Evolutionary conservation across 2,797 vertebrate species (phyloP).

Genomic region (Xenentodon cancila): DNA sequence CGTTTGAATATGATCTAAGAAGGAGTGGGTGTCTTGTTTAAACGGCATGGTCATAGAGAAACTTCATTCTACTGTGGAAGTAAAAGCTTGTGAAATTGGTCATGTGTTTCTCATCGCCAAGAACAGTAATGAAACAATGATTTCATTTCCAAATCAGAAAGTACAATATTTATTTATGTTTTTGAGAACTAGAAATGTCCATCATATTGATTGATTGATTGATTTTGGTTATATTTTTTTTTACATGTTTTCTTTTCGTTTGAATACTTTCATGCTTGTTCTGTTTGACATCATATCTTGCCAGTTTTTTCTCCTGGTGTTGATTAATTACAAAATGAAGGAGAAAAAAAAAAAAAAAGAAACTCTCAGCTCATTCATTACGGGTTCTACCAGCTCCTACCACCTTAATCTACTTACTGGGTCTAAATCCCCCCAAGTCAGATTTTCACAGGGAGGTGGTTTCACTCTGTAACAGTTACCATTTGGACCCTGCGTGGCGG

Average conservation of each 20-base stretch:
- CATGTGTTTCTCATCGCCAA: too few relatives aligned
- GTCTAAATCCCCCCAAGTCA: conserved; percentile 82
- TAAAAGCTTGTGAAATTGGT: too few relatives aligned
- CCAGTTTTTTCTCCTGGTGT: conserved; percentile 53
- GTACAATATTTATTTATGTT: too few relatives aligned
- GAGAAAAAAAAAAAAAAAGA: conserved; percentile 28
- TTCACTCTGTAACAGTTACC: conserved; percentile 88
- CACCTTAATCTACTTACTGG: conserved; percentile 87
- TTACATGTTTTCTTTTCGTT: conserved; percentile 1
- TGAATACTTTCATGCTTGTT: conserved; percentile 6
- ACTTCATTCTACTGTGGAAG: too few relatives aligned
- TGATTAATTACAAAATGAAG: conserved; percentile 72
- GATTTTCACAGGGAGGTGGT: conserved; percentile 83
- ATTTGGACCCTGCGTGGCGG: conserved; percentile 69
- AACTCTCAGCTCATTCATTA: conserved; percentile 73
- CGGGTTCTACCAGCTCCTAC: conserved; percentile 85
- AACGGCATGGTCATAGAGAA: too few relatives aligned
- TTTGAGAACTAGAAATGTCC: too few relatives aligned
- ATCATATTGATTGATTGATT: too few relatives aligned
- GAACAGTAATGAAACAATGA: too few relatives aligned
- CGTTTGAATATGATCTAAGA: too few relatives aligned
- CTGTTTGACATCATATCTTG: conserved; percentile 46
- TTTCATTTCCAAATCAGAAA: too few relatives aligned
- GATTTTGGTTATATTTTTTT: not conserved
- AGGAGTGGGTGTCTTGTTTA: too few relatives aligned